Base-by-base conservation (phyloP, 2,797 vertebrate genomes). In the Heterohyrax brucei region DNA sequence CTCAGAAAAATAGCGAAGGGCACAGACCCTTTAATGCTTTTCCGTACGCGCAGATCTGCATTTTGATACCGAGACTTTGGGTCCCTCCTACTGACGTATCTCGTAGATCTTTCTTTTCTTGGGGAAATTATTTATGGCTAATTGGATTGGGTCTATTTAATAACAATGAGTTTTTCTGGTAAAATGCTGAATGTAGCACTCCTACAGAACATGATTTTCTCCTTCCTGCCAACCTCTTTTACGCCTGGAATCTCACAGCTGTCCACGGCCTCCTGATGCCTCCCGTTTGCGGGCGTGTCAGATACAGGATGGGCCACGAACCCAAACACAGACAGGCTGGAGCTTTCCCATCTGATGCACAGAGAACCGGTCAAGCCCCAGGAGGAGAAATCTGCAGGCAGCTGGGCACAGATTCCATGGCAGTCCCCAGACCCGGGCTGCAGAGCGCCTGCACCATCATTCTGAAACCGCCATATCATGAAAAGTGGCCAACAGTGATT, bases 51-150 rank as follows among this genome's bases (percentile, higher is more conserved):
- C 22, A 84, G 87, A 53, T 8, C 92, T 16, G 21, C 46, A 33
- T 91, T 86, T 94, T 91, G n/a, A 91, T 72, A 70, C 16, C 33
- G 28, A 89, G 44, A 80, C 13, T 18, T 77, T 87, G 88, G n/a
- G 28, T 73, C 1, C 7, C 28, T 76, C 19, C 8, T 91, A 78
- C 13, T 30, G 89, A 59, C 1, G 1, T 78, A 64, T 30, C 44
- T 93, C 56, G 44, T 77, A 94, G 44, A 66, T 68, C 64, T 7
- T 83, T 91, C n/a, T 82, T 86, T 89, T 70, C 50, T 72, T 30
- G 33, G 46, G 72, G 28, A 66, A 90, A 76, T 61, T 46, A 46
- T 68, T 79, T 68, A 76, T 80, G 76, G 70, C 82, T 94, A 76
- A 80, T 50, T 92, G 30, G 10, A 18, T 59, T 56, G 28, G n/a